Base-by-base conservation (phyloP, 1,140 invertebrate genomes). In the Zaprionus africanus region DNA sequence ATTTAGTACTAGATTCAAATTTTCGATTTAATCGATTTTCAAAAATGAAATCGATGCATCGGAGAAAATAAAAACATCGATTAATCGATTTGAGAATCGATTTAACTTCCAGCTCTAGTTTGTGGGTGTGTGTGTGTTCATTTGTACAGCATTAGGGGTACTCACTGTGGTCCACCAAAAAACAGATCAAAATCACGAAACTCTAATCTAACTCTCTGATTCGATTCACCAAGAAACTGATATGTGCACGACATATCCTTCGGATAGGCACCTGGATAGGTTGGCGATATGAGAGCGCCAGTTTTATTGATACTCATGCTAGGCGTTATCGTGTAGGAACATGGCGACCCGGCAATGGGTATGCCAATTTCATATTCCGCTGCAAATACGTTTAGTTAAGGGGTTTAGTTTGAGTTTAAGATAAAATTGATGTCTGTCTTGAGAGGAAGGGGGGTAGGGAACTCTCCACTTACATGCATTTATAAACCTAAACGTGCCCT, bases 111-210 rank as follows among this genome's bases (percentile, higher is more conserved):
- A n/a, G n/a, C n/a, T n/a, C n/a, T n/a, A n/a, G n/a, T n/a, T n/a
- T n/a, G 56, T 62, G 24, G 28, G 5, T 34, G 51, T 31, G 41
- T 56, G 15, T 38, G 31, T 65, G 24, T 65, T 54, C 41, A 43
- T 72, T 64, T 84, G 68, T 90, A 26, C 76, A 90, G 85, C 85
- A 90, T 90, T 90, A 90, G 85, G 66, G 82, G 76, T 93, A 96
- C 97, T 97, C 94, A 99, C 98, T 99, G 99, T 90, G 98, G 96
- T 81, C 99, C 99, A 80, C 99, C 99, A 94, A 98, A 99, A 94
- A 99, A 99, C 62, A 99, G 95, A 93, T 99, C 98, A 94, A 99
- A 99, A 94, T 99, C 99, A 83, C 98, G 95, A 94, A 99, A 99
- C 93, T 98, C 98, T 74, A 99, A 94, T 73, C 98, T 96, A 79